A percentile compares a stretch with the other conserved stretches of the same genome.
Conservation (phyloP, 2,797 vertebrate species). For the Crocidura indochinensis region DNA sequence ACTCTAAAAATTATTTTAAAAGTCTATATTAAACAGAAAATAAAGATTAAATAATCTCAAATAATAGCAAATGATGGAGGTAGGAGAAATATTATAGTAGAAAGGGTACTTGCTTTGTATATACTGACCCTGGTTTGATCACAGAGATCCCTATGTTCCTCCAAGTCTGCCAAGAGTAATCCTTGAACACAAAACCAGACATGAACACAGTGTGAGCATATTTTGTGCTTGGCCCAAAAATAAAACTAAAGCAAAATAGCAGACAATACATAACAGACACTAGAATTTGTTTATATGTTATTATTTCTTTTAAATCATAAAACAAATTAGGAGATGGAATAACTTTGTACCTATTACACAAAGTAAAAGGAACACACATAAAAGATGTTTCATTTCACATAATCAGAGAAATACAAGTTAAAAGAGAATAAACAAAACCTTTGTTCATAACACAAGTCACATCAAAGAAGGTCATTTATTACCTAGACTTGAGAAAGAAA, state of each 20-base stretch:
- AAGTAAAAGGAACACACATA: constrained; percentile 46
- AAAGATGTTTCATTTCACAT: constrained; percentile 28
- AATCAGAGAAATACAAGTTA: constrained; percentile 50
- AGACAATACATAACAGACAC: not conserved
- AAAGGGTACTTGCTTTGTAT: too few species aligned
- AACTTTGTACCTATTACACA: not conserved
- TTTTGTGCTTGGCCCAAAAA: not conserved
- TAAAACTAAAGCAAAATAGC: not conserved
- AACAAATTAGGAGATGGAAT: too few species aligned
- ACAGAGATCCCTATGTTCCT: too few species aligned
- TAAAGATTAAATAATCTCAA: not conserved
- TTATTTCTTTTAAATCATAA: constrained; percentile 22
- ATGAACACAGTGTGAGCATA: too few species aligned
- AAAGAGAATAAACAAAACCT: constrained; percentile 56
- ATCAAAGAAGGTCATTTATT: constrained; percentile 8
- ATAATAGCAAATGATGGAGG: not conserved
- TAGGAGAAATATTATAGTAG: too few species aligned
- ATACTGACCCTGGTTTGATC: too few species aligned
- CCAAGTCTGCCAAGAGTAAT: too few species aligned
- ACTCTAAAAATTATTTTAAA: constrained; percentile 23
- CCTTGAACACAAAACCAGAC: too few species aligned
- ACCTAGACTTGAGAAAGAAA: not conserved
- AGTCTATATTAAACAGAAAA: constrained; percentile 1
- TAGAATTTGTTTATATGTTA: not conserved
- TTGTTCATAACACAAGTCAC: constrained; percentile 21